A percentile compares a stretch with the other conserved stretches of the same genome.
Conservation (phyloP, 2,797 vertebrate genomes). For the Crax fasciolata region DNA sequence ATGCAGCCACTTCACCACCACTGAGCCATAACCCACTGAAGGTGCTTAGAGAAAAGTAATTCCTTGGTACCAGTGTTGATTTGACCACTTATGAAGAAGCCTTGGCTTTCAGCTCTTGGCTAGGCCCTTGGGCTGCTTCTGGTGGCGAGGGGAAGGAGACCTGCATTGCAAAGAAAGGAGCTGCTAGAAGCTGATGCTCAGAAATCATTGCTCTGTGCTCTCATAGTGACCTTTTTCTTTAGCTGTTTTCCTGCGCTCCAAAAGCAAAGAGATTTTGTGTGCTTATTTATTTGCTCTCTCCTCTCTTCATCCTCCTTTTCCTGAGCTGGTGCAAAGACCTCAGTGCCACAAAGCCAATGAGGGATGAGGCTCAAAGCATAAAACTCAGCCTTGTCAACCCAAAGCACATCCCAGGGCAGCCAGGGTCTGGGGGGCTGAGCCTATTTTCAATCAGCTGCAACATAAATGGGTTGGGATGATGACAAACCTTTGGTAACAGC, state of each 20-base stretch:
- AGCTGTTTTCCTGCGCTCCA: neutral
- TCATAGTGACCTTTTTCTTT: neutral
- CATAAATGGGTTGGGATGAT: slow-evolving; percentile 26
- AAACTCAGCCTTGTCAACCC: neutral
- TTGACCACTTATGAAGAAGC: neutral
- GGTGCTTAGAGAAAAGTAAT: neutral
- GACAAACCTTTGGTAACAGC: slow-evolving; percentile 7
- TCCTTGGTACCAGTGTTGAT: neutral
- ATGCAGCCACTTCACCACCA: neutral
- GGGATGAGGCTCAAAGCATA: neutral
- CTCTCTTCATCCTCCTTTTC: neutral
- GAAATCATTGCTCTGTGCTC: neutral
- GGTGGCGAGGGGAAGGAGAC: neutral
- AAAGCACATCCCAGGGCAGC: neutral
- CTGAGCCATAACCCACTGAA: neutral
- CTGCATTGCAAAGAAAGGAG: neutral
- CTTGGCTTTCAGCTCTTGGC: neutral
- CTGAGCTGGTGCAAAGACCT: rapidly evolving
- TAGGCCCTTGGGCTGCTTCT: neutral
- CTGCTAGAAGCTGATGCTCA: neutral
- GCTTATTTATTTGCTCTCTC: neutral
- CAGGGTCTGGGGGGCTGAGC: neutral
- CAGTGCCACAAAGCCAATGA: neutral
- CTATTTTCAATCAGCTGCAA: slow-evolving; percentile 20
- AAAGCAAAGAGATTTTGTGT: neutral